Conservation (phyloP, 1,140 invertebrate species). For the Hylyphantes graminicola region DNA sequence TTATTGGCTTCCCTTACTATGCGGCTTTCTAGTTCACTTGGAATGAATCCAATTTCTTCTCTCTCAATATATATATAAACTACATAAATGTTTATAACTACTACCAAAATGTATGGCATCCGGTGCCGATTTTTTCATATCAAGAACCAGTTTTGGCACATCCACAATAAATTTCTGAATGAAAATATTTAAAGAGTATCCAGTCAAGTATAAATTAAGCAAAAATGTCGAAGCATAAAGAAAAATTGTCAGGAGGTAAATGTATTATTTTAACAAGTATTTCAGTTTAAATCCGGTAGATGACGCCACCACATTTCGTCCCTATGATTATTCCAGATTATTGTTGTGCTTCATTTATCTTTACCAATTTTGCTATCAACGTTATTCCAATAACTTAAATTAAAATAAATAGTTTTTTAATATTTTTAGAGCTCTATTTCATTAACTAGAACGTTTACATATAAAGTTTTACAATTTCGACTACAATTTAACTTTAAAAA, state of each 20-base stretch:
- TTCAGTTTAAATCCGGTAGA: neutral
- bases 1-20: slow-evolving; percentile 7
- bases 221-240: neutral
- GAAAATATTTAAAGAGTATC: neutral
- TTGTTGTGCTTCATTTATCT: no score
- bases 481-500: no score
- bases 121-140: slow-evolving; percentile 1
- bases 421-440: no score
- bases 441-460: no score
- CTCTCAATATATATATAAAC: slow-evolving; percentile 19
- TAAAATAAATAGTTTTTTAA: no score
- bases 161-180: neutral
- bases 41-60: slow-evolving; percentile 5
- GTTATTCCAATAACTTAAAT: no score
- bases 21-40: neutral
- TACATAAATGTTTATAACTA: slow-evolving; percentile 29
- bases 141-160: slow-evolving; percentile 37
- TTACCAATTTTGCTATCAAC: no score
- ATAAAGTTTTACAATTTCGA: no score
- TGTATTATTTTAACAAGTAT: neutral
- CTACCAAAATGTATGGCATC: slow-evolving; percentile 7
- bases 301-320: neutral
- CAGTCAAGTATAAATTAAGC: neutral
- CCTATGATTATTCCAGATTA: no score
- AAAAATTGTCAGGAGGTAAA: neutral